A percentile compares a stretch with the other conserved stretches of the same genome.
phyloP scores from a whole-genome alignment of 2,888 invertebrate genomes.

The Luperina nickerlii region DNA sequence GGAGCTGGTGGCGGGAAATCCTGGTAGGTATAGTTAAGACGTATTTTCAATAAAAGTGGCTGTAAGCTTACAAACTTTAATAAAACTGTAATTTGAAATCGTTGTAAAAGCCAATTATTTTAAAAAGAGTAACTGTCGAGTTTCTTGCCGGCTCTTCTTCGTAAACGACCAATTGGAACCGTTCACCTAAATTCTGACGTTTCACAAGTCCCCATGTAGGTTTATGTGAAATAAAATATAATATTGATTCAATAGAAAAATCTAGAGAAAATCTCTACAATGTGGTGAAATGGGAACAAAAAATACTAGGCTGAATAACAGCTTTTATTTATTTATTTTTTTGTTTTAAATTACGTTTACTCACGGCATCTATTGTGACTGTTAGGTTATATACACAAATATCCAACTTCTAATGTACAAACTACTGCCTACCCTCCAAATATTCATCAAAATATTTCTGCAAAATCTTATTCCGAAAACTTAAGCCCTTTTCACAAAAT shows the following conservation, averaged over 20 bases:
- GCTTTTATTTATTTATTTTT: background rate
- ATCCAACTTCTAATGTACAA: background rate
- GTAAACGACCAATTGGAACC: no score
- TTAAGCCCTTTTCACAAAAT: slow-evolving; percentile 51
- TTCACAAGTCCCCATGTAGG: no score
- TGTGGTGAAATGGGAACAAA: no score
- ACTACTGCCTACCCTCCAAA: background rate
- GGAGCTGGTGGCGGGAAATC: background rate
- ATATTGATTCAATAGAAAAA: no score
- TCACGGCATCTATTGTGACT: background rate
- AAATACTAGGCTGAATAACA: background rate
- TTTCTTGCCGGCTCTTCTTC: no score
- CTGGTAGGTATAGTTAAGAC: background rate
- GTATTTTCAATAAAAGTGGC: background rate
- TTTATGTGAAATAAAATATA: no score
- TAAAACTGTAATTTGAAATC: no score
- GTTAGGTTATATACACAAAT: background rate
- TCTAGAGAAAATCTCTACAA: background rate
- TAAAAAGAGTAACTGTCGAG: no score
- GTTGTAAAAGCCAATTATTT: no score
- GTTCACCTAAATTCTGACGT: no score
- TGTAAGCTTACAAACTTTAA: background rate
- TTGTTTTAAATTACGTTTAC: background rate
- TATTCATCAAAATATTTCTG: slow-evolving; percentile 17
- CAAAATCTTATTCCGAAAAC: slow-evolving; percentile 29